Evolutionary conservation across 37 sponge, comb jelly and placozoan genomes (phyloP).

Genomic region (Cliona cf. orientalis): DNA sequence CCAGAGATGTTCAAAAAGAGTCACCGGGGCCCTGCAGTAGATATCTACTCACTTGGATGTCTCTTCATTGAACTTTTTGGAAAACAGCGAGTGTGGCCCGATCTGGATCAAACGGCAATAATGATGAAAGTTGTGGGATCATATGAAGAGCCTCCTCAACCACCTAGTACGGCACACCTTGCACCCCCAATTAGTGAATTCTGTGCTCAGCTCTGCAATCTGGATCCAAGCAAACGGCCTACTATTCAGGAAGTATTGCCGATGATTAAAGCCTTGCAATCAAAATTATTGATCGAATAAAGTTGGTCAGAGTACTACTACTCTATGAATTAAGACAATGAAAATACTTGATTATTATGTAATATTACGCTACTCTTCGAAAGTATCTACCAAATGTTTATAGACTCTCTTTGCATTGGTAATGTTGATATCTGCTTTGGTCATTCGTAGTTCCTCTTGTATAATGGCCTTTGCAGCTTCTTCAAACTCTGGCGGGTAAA

Average conservation of each 20-base stretch:
- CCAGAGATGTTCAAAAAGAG: conserved; percentile 36
- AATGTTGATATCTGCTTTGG: not conserved
- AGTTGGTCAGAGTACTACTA: too few relatives aligned
- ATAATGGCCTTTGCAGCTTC: conserved; percentile 18
- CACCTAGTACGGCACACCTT: not conserved
- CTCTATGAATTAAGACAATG: not conserved
- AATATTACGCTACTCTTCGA: not conserved
- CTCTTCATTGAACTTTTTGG: conserved; percentile 25
- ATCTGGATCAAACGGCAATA: conserved; percentile 4
- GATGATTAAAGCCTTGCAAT: not conserved
- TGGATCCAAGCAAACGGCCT: not conserved
- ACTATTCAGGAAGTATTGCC: not conserved
- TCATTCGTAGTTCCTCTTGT: not conserved
- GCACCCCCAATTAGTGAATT: not conserved
- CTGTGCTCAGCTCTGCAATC: not conserved
- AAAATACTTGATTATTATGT: not conserved
- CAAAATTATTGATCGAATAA: too few relatives aligned
- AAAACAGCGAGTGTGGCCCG: conserved; percentile 16
- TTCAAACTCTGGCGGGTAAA: conserved; percentile 44
- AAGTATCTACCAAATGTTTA: not conserved
- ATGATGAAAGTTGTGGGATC: conserved; percentile 25
- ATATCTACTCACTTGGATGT: conserved; percentile 33
- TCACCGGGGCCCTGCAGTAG: conserved; percentile 7
- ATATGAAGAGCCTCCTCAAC: not conserved
- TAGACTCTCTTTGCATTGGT: not conserved